Base-by-base conservation (phyloP, 2,797 vertebrate genomes). In the Sylvilagus floridanus region DNA sequence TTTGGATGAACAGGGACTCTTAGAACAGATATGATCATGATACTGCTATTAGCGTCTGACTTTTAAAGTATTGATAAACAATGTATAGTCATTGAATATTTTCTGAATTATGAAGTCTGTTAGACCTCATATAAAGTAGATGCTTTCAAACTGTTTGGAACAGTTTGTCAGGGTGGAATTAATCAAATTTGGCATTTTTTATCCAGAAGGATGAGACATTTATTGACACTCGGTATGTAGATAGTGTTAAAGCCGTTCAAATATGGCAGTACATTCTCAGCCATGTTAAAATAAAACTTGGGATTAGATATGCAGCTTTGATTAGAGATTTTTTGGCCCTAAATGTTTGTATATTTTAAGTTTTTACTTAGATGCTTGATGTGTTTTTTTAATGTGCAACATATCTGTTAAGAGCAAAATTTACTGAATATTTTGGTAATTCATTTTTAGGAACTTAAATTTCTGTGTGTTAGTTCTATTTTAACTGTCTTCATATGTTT, bases 11-110 rank as follows among this genome's bases (percentile, higher is more conserved):
- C 17, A 76, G 21, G 85, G 94, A 84, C 9, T 84, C 60, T 57
- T 77, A 30, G 63, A 73, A 9, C 9, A 95, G 68, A 92, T 91
- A 96, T 57, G 17, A 57, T 93, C 26, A 21, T 92, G 87, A 26
- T 54, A 77, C 50, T 90, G 52, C 26, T 84, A 19, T 71, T 95
- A 84, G 22, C 8, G 75, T n/a, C 35, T 94, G 81, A 42, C 19
- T 65, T 87, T 90, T 30, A 3, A 90, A 93, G 93, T 66, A 60
- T 50, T 72, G 8, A 71, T 26, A 79, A 87, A n/a, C 84, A 22
- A 37, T 78, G 94, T 84, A 63, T n/a, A 77, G 65, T 42, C 2
- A 3, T 90, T 86, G 73, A 78, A 37, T 78, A 32, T 79, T 79
- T 66, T 86, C 30, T 93, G 22, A 42, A 71, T 76, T 86, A 42